Base-by-base conservation (phyloP, 2,888 invertebrate genomes). In the Dicycla oo region DNA sequence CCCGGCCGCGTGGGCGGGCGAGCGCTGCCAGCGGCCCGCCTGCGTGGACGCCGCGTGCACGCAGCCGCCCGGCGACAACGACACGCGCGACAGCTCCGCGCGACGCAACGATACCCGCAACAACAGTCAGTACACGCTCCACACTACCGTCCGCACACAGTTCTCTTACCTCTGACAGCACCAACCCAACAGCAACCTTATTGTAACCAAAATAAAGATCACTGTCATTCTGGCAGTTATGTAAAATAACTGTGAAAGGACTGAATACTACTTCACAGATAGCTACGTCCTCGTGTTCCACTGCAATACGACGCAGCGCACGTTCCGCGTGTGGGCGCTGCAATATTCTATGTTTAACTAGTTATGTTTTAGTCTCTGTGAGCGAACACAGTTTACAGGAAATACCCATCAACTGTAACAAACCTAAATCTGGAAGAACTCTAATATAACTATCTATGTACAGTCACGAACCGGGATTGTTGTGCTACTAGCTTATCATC, bases 21-120 rank as follows among this genome's bases (percentile, higher is more conserved):
- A 96, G 77, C 95, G 96, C 68, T 98, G 98, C 93, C 97, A 98
- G 90, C 96, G 97, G 68, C 97, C 97, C 90, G 96, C 97, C 30
- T 98, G 98, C 92, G 97, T 97, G 2, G 91, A 90, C 90, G 97
- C 97, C 60, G 96, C 96, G 63, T 90, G 91, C 82, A 67, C 77
- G 73, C 76, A 7, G 43, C 8, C 51, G 38, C 77, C 61, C 23
- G 38, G n/a, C 43, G 63, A 83, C 85, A 83, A 47, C 63, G 40
- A 45, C 54, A 18, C 75, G 43, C 65, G 54, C 60, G 26, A 47
- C 82, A 68, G 10, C 75, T 47, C 18, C 23, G 58, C 47, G 30
- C 53, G 26, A 38, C 51, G 47, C n/a, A 65, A 73, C 53, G 72
- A 60, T 64, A 58, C 75, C 10, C 40, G 18, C 26, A 71, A 75